Percentiles rank a stretch among this genome's conserved stretches.
phyloP scores from a whole-genome alignment of 2,888 invertebrate species.

The Taphrorychus bicolor region DNA sequence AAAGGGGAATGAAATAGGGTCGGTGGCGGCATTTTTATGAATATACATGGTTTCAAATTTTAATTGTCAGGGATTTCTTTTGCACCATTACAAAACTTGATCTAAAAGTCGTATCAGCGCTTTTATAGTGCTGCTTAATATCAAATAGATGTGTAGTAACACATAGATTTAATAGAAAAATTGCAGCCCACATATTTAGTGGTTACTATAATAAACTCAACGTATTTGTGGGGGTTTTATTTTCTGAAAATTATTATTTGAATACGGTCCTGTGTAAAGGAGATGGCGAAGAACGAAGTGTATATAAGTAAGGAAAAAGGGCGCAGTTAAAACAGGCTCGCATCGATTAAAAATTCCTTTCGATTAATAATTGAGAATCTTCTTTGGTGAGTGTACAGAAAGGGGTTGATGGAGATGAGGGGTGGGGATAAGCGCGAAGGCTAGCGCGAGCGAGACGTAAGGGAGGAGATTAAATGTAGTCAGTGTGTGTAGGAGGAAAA shows the following conservation, averaged over 20 bases:
- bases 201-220: too few relatives aligned
- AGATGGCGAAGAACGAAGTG: slow-evolving; percentile 38
- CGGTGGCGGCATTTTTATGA: slow-evolving; percentile 3
- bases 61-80: neutral
- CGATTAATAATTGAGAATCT: slow-evolving; percentile 60
- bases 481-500: slow-evolving; percentile 55
- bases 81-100: too few relatives aligned
- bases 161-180: too few relatives aligned
- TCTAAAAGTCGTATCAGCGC: too few relatives aligned
- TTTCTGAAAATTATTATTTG: neutral
- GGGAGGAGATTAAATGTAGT: slow-evolving; percentile 46
- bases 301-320: slow-evolving; percentile 46
- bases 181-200: too few relatives aligned
- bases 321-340: slow-evolving; percentile 54
- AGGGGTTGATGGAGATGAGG: slow-evolving; percentile 55
- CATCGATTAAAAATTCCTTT: slow-evolving; percentile 60
- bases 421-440: slow-evolving; percentile 48
- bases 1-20: slow-evolving; percentile 21
- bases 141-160: too few relatives aligned
- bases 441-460: slow-evolving; percentile 24
- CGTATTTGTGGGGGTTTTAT: too few relatives aligned
- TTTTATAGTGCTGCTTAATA: too few relatives aligned
- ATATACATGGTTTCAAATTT: neutral
- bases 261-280: slow-evolving; percentile 22
- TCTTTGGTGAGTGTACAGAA: slow-evolving; percentile 56